A percentile compares a stretch with the other conserved stretches of the same genome.
Evolutionary conservation across 2,888 invertebrate genomes (phyloP).

Genomic region (Troides aeacus): DNA sequence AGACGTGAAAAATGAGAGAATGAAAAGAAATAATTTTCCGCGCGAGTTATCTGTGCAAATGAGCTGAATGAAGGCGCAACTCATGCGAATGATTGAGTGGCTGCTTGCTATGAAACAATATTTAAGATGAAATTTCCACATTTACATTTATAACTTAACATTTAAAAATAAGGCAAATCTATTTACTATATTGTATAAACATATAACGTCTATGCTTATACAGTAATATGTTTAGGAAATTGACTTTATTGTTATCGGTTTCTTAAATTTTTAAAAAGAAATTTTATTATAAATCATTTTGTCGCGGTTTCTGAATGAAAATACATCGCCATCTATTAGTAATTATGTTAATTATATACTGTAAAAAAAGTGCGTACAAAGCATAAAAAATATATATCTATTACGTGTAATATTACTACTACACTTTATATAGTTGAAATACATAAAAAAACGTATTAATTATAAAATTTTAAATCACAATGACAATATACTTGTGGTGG

Average conservation of each 20-base stretch:
- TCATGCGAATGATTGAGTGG: conserved; percentile 78
- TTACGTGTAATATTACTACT: no score
- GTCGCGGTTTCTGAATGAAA: background rate
- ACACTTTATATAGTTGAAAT: no score
- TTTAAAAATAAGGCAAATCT: background rate
- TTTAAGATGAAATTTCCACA: conserved; percentile 47
- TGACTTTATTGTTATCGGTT: no score
- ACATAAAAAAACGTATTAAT: no score
- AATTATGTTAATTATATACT: background rate
- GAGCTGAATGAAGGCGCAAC: conserved; percentile 74
- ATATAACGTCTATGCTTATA: no score
- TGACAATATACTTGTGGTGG: no score
- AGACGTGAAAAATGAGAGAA: conserved; percentile 78
- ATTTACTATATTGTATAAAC: background rate
- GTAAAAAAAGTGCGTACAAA: no score
- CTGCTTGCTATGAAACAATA: conserved; percentile 66
- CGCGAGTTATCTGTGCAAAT: conserved; percentile 78
- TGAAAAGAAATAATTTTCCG: conserved; percentile 81
- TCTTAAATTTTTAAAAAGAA: background rate
- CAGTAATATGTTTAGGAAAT: no score
- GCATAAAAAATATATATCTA: no score
- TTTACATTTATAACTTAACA: background rate
- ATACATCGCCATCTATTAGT: background rate
- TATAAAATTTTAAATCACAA: no score
- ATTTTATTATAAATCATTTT: background rate